Base-by-base conservation (phyloP, 2,888 invertebrate genomes). In the Ichneumoninae sp. region DNA sequence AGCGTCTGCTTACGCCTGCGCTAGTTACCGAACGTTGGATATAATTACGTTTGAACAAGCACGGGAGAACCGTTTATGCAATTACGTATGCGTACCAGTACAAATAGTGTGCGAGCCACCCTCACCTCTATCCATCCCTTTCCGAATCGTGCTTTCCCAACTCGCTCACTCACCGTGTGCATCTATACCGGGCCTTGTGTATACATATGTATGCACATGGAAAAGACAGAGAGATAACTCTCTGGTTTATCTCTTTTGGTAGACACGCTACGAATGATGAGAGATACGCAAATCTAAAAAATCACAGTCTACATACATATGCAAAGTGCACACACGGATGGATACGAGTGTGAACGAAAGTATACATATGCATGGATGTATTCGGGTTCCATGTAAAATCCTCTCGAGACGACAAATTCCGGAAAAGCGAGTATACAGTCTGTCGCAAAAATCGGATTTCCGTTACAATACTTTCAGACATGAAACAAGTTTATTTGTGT, bases 1-100 rank as follows among this genome's bases (percentile, higher is more conserved):
- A 63, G 79, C 82, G 79, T 73, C 75, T 76, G 82, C 79, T 85
- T 82, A 82, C 82, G 85, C 76, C 85, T 80, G 82, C 60, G 82
- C 85, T 85, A 79, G 85, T 85, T 85, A 85, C 85, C 71, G 79
- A 79, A 79, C 82, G 82, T 75, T 82, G 82, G 85, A 85, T 85
- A 85, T 85, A 85, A 85, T 85, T 85, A 85, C 85, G 85, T 85
- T 82, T 85, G 82, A 85, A 85, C 85, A 85, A 85, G 85, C 85
- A 75, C 78, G 68, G 66, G 76, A 82, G 75, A 85, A 85, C 82
- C 85, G 85, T 85, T 85, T 85, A 85, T 85, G 85, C 85, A 85
- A 85, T 85, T 85, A 85, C 82, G 82, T 85, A 85, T 85, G 85
- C 85, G 85, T 82, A 82, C 85, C 63, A 85, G 85, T 85, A 47